phyloP scores from a whole-genome alignment of 1,140 invertebrate genomes.

The Limonius californicus region DNA sequence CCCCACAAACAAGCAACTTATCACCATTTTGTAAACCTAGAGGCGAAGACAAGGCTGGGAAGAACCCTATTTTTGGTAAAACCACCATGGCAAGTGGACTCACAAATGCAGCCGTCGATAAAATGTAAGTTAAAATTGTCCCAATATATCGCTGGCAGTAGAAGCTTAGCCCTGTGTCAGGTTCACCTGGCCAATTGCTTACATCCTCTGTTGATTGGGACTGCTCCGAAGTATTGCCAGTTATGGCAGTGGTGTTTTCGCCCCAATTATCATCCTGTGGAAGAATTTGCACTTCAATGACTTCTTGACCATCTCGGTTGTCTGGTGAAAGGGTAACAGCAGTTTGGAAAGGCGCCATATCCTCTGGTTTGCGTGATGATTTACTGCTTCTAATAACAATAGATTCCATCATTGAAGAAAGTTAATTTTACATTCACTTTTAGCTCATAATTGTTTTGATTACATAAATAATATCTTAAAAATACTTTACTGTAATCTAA shows the following conservation, averaged over 20 bases:
- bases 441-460: too few relatives aligned
- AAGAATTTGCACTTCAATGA: conserved; percentile 82
- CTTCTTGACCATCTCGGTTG: conserved; percentile 63
- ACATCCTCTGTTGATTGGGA: conserved; percentile 91
- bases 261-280: conserved; percentile 98
- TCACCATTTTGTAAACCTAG: conserved; percentile 56
- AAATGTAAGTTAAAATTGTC: conserved; percentile 67
- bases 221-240: conserved; percentile 93
- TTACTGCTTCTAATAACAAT: conserved; percentile 41
- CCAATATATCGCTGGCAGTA: conserved; percentile 76
- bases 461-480: too few relatives aligned
- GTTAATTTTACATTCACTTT: too few relatives aligned
- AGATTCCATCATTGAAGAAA: too few relatives aligned
- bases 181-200: conserved; percentile 73
- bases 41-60: conserved; percentile 55
- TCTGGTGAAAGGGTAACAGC: conserved; percentile 60
- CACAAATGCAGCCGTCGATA: conserved; percentile 80
- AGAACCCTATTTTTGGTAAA: conserved; percentile 83
- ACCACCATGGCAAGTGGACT: conserved; percentile 94
- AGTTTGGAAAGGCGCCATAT: conserved; percentile 65
- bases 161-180: conserved; percentile 66
- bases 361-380: conserved; percentile 46
- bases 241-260: conserved; percentile 95
- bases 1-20: conserved; percentile 65
- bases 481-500: too few relatives aligned